phyloP scores from a whole-genome alignment of 2,888 invertebrate genomes.

The Leptarthrus brevirostris region DNA sequence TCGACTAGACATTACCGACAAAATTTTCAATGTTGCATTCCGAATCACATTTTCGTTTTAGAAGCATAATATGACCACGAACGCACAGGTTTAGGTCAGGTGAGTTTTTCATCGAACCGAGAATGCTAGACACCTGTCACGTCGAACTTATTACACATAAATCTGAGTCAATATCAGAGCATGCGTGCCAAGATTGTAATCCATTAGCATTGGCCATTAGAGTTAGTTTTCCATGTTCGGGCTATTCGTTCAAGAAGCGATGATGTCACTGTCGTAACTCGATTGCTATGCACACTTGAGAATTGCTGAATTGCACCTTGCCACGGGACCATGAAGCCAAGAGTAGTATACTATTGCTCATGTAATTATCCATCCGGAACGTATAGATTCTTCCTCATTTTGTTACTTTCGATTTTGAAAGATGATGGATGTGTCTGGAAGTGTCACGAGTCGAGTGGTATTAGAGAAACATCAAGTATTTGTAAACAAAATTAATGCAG shows the following conservation, averaged over 20 bases:
- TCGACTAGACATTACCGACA: slow-evolving; percentile 27
- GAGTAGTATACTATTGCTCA: too few species aligned
- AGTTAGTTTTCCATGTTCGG: background rate
- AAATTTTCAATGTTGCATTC: slow-evolving; percentile 41
- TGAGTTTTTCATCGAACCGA: slow-evolving; percentile 8
- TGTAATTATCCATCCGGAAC: background rate
- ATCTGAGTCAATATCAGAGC: slow-evolving; percentile 36
- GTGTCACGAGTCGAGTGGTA: slow-evolving; percentile 18
- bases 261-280: slow-evolving; percentile 32
- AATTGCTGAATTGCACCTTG: too few species aligned
- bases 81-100: background rate
- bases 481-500: slow-evolving; percentile 35
- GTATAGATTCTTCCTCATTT: slow-evolving; percentile 3
- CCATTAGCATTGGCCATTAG: slow-evolving; percentile 33
- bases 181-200: slow-evolving; percentile 42
- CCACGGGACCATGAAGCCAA: too few species aligned
- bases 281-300: background rate
- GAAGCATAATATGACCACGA: slow-evolving; percentile 7
- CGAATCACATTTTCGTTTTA: slow-evolving; percentile 3
- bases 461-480: background rate
- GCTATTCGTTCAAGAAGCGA: background rate
- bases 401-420: slow-evolving; percentile 10
- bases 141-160: background rate
- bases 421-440: background rate
- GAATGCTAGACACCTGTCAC: slow-evolving; percentile 14